phyloP scores from a whole-genome alignment of 2,888 invertebrate species.

The Leistus spinibarbis region DNA sequence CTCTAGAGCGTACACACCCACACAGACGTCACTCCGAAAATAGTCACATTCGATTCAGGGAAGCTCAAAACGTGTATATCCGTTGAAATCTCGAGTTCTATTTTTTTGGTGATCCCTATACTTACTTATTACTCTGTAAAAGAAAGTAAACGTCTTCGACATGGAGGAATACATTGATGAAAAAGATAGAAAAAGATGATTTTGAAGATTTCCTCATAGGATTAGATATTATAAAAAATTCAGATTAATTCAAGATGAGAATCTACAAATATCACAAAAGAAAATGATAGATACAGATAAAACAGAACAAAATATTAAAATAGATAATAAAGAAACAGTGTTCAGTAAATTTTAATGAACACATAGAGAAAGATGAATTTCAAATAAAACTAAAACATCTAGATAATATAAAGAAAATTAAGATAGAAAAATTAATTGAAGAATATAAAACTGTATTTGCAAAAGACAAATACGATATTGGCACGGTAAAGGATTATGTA shows the following conservation, averaged over 20 bases:
- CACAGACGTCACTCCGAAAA: too few species aligned
- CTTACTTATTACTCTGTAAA: too few species aligned
- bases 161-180: slow-evolving; percentile 40
- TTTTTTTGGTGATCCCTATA: too few species aligned
- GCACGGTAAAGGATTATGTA: slow-evolving; percentile 45
- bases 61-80: too few species aligned
- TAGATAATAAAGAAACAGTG: slow-evolving; percentile 17
- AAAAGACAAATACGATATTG: slow-evolving; percentile 46
- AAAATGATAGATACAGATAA: slow-evolving; percentile 28
- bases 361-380: not conserved
- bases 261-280: slow-evolving; percentile 40
- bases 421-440: slow-evolving; percentile 42
- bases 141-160: too few species aligned
- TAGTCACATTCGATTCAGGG: too few species aligned
- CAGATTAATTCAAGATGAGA: slow-evolving; percentile 40
- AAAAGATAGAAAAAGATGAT: slow-evolving; percentile 39
- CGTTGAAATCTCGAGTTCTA: too few species aligned
- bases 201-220: slow-evolving; percentile 42
- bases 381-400: slow-evolving; percentile 6
- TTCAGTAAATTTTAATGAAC: slow-evolving; percentile 31
- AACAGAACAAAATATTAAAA: slow-evolving; percentile 20
- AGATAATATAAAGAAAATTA: slow-evolving; percentile 14
- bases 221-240: slow-evolving; percentile 41
- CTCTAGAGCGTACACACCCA: too few species aligned
- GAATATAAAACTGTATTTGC: slow-evolving; percentile 44